These are phyloP conservation scores for Perca schrenkii DNA, from an alignment of 2,113 vertebrate species.

Conservation along the genomic window DNA sequence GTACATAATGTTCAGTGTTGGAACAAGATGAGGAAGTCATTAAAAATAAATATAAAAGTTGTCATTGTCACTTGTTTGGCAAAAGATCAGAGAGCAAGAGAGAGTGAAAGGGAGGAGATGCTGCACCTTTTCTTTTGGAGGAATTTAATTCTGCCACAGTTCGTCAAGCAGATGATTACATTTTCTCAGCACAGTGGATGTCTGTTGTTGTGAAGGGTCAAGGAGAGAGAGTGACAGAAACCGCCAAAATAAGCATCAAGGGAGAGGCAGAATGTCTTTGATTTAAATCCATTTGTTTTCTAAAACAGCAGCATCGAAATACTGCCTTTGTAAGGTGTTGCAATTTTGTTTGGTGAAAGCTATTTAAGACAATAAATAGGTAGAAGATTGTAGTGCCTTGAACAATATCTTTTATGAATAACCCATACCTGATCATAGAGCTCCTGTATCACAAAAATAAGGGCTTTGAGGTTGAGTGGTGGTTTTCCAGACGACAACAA, in stretches of 20 bases:
- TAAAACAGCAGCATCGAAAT: neutral
- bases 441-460: neutral
- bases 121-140: slow-evolving; percentile 8
- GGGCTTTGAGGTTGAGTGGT: slow-evolving; percentile 12
- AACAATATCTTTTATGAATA: slow-evolving; percentile 24
- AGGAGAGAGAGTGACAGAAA: neutral
- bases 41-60: neutral
- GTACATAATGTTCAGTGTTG: neutral
- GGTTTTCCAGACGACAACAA: slow-evolving; percentile 2
- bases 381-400: neutral
- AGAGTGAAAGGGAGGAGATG: neutral
- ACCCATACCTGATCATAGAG: slow-evolving; percentile 30
- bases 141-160: slow-evolving; percentile 25
- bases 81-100: slow-evolving; percentile 1
- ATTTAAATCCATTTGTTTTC: slow-evolving; percentile 16
- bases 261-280: slow-evolving; percentile 16
- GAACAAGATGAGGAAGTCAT: neutral
- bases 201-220: slow-evolving; percentile 35
- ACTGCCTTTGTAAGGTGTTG: neutral
- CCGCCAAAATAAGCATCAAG: slow-evolving; percentile 18
- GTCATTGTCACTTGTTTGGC: neutral
- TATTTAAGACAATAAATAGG: slow-evolving; percentile 19
- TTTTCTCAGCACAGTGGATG: slow-evolving; percentile 37
- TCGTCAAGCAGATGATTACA: slow-evolving; percentile 41
- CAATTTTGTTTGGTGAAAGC: slow-evolving; percentile 9